These are phyloP conservation scores for Picathartes gymnocephalus DNA, from an alignment of 2,113 vertebrate genomes.

Conservation along the genomic window DNA sequence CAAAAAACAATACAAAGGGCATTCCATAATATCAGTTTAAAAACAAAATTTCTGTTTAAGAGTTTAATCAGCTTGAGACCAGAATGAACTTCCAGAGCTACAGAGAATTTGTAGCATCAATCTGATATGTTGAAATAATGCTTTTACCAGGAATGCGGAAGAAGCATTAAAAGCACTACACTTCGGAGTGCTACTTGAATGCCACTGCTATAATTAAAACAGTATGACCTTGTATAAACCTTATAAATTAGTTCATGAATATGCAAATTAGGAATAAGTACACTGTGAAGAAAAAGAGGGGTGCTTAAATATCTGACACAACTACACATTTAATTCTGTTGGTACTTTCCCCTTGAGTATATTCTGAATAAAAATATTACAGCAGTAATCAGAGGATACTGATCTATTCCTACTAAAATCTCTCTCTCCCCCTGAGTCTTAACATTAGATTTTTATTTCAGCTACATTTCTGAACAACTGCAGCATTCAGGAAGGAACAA, in stretches of 20 bases:
- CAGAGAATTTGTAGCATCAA: neutral
- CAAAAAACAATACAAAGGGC: neutral
- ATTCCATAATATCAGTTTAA: neutral
- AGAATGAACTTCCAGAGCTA: neutral
- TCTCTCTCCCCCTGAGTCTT: neutral
- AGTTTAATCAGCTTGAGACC: neutral
- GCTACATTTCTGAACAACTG: neutral
- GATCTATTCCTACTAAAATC: neutral
- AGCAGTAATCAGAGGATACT: neutral
- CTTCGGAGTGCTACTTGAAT: neutral
- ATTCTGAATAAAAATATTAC: constrained; percentile 28
- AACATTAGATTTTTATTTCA: neutral
- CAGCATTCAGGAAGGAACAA: neutral
- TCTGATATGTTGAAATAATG: neutral
- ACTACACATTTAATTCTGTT: constrained; percentile 35
- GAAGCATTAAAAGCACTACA: neutral
- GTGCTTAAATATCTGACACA: constrained; percentile 47
- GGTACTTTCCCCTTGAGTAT: neutral
- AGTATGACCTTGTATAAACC: constrained; percentile 11
- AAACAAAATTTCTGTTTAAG: neutral
- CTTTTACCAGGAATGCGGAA: constrained; percentile 8
- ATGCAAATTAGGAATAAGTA: constrained; percentile 18
- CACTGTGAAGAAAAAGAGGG: constrained; percentile 1
- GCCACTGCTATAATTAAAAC: constrained; percentile 10
- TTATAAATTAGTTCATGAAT: constrained; percentile 30